Evolutionary conservation across 2,113 vertebrate species (phyloP), one percentile per base, ranked within the genome.

Genomic region (Clinocottus analis): DNA sequence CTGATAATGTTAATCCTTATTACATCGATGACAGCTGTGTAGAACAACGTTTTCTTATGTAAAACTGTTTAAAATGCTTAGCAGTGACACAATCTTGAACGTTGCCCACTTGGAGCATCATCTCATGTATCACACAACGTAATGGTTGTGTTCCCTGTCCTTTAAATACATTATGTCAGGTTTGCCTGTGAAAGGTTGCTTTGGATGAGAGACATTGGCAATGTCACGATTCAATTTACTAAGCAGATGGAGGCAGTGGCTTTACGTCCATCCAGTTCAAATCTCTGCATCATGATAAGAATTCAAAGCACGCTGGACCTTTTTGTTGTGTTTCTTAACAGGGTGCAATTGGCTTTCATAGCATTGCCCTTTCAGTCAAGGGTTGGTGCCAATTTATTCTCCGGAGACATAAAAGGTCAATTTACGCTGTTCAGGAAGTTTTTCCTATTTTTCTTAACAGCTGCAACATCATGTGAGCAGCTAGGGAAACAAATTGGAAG

Each of bases 361-460:
- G 71, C 71, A n/a, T 37, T 87, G 83, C 77, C 89, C 89, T 90
- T 91, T 92, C 84, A 80, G 75, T 88, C 77, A 55, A 85, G 74
- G 77, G 75, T 83, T 77, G 64, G 43, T 82, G 84, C 84, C 91
- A 91, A 76, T 88, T 81, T 85, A 75, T 83, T 85, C 83, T 82
- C 77, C 55, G 69, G 47, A 49, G 85, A 82, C 73, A 68, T 79
- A 77, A 91, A 91, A 91, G 84, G 86, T 90, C 89, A 92, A 77
- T 86, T 85, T 75, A 80, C 61, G 23, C 35, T 67, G 77, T 70
- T 87, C 45, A 21, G 72, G 49, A 84, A 65, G 35, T 86, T 87
- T 87, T 87, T 79, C 39, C 58, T 25, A 59, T 80, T 78, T 84
- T 77, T 67, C 17, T 58, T 73, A 67, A 77, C 56, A 79, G 64